phyloP scores from a whole-genome alignment of 37 sponge, comb jelly and placozoan species.

The Eunapius fragilis region DNA sequence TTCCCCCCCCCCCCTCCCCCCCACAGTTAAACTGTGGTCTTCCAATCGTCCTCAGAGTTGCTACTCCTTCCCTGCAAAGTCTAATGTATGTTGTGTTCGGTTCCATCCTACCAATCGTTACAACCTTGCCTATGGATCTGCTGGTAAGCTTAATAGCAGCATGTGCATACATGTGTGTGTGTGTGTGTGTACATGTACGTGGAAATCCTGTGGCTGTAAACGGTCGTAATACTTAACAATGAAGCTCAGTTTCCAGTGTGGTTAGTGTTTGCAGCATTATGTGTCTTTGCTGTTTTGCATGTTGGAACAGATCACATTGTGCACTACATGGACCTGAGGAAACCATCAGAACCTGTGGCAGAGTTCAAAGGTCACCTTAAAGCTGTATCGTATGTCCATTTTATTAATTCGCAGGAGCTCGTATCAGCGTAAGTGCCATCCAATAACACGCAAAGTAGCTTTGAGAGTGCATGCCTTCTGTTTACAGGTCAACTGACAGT shows the following conservation, averaged over 20 bases:
- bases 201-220: too few species aligned
- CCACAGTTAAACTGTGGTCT: slow-evolving; percentile 78
- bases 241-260: too few species aligned
- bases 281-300: too few species aligned
- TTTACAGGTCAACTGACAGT: slow-evolving; percentile 84
- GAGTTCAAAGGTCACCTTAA: slow-evolving; percentile 81
- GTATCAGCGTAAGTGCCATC: slow-evolving; percentile 82
- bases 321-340: slow-evolving; percentile 71
- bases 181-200: not conserved
- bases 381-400: slow-evolving; percentile 84
- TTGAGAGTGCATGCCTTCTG: not conserved
- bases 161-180: not conserved
- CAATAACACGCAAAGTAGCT: not conserved
- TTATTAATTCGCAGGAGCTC: slow-evolving; percentile 46
- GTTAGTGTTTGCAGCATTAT: too few species aligned
- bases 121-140: slow-evolving; percentile 81
- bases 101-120: slow-evolving; percentile 67
- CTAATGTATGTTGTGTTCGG: slow-evolving; percentile 83
- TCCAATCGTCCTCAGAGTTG: slow-evolving; percentile 37
- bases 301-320: slow-evolving; percentile 86
- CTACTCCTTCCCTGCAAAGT: slow-evolving; percentile 34
- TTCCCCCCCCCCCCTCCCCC: too few species aligned
- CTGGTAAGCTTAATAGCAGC: slow-evolving; percentile 45
- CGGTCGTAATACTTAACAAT: too few species aligned
- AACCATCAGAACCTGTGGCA: slow-evolving; percentile 31